phyloP scores from a whole-genome alignment of 2,113 vertebrate species.

The Elanus axillaris region DNA sequence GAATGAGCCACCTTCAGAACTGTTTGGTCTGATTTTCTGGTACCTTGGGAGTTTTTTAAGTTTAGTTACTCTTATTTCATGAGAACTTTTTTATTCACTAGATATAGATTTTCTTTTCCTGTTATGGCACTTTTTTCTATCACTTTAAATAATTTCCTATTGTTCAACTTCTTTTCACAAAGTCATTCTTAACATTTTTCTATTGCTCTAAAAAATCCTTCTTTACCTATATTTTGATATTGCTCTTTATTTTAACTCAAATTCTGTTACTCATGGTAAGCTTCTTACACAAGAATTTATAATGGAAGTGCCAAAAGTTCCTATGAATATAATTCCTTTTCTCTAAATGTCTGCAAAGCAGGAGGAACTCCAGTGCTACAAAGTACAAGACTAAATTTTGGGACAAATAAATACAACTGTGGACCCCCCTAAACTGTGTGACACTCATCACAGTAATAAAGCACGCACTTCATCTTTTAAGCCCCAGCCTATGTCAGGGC shows the following conservation, averaged over 20 bases:
- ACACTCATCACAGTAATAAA: not conserved
- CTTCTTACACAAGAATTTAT: not conserved
- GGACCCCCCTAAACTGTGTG: not conserved
- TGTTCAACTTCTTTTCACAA: not conserved
- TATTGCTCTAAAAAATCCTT: not conserved
- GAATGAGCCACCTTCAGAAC: not conserved
- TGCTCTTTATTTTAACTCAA: not conserved
- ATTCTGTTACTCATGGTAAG: not conserved
- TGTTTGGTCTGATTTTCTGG: not conserved
- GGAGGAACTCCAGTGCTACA: not conserved
- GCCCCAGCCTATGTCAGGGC: not conserved
- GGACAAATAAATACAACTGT: not conserved
- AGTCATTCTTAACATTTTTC: not conserved
- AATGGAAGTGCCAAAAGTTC: not conserved
- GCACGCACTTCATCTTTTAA: not conserved
- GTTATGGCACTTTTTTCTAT: not conserved
- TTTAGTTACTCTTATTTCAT: not conserved
- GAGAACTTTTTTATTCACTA: not conserved
- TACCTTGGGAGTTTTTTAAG: not conserved
- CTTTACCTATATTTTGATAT: not conserved
- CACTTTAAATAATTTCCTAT: too few relatives aligned
- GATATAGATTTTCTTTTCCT: not conserved
- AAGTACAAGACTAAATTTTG: not conserved
- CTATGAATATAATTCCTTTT: not conserved
- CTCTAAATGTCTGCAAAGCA: not conserved